phyloP scores from a whole-genome alignment of 2,113 vertebrate species.

The Sebastes schlegelii region DNA sequence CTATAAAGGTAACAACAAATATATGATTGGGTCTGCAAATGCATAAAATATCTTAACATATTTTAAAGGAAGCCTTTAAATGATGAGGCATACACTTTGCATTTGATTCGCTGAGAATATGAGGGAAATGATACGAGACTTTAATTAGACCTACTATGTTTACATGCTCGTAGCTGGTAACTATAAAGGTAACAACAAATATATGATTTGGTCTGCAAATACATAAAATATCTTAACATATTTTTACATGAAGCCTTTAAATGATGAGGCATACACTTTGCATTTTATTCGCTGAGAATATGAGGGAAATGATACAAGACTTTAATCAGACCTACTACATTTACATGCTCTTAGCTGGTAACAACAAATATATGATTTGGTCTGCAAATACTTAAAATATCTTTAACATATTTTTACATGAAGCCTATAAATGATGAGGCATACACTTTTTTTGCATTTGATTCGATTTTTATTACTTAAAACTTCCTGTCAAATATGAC shows the following conservation, averaged over 20 bases:
- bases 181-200: not conserved
- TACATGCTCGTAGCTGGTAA: not conserved
- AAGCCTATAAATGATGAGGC: conserved; percentile 27
- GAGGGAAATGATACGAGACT: too few species aligned
- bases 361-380: not conserved
- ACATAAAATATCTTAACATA: not conserved
- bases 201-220: not conserved
- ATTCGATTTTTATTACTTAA: conserved; percentile 46
- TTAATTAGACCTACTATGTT: not conserved
- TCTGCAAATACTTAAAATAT: not conserved
- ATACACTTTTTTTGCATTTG: not conserved
- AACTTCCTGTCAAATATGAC: conserved; percentile 46
- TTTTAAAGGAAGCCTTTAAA: conserved; percentile 28
- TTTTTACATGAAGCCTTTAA: not conserved
- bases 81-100: conserved; percentile 4
- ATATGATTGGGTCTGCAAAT: not conserved
- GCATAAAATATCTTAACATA: not conserved
- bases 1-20: not conserved
- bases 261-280: conserved; percentile 15
- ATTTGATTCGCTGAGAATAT: not conserved
- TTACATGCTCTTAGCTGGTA: not conserved
- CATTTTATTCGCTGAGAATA: not conserved
- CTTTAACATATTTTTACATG: not conserved
- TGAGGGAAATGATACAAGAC: too few species aligned
- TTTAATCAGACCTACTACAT: not conserved